phyloP scores from a whole-genome alignment of 2,888 invertebrate species.

The Sphaeridia pumilis region DNA sequence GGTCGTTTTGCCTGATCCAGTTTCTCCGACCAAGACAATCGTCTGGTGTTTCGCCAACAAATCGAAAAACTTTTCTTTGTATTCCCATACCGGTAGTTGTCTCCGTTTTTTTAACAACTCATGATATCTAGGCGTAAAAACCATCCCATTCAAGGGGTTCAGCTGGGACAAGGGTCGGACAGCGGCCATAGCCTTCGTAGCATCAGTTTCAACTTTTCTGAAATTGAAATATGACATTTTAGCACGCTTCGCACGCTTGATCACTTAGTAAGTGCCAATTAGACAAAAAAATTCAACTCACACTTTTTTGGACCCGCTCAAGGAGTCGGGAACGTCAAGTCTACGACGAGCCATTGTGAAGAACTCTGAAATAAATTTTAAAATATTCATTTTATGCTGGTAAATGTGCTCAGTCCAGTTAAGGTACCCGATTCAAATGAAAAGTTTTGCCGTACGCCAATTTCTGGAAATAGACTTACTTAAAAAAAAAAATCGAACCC shows the following conservation, averaged over 20 bases:
- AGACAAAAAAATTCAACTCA: conserved; percentile 17
- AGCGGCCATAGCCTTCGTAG: conserved; percentile 4
- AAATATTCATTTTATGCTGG: too few relatives aligned
- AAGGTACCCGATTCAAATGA: too few relatives aligned
- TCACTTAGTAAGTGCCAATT: background rate
- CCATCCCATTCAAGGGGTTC: conserved; percentile 68
- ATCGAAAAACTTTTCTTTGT: conserved; percentile 90
- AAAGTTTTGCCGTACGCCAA: too few relatives aligned
- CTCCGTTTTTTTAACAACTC: conserved; percentile 79
- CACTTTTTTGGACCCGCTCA: conserved; percentile 27
- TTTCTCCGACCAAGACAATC: conserved; percentile 94
- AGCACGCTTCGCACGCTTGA: background rate
- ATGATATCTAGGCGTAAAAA: conserved; percentile 73
- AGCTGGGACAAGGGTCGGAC: conserved; percentile 40
- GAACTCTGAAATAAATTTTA: too few relatives aligned
- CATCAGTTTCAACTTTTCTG: conserved; percentile 6
- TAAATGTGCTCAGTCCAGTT: too few relatives aligned
- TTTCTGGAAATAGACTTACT: too few relatives aligned
- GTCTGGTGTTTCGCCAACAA: conserved; percentile 84
- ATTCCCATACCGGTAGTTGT: conserved; percentile 93
- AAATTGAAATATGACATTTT: background rate
- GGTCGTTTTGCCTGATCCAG: conserved; percentile 99
- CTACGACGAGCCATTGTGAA: conserved; percentile 26
- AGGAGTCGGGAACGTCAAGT: conserved; percentile 28
- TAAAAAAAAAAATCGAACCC: too few relatives aligned